Conservation (phyloP, 2,888 invertebrate genomes). For the Osmoderma eremita region DNA sequence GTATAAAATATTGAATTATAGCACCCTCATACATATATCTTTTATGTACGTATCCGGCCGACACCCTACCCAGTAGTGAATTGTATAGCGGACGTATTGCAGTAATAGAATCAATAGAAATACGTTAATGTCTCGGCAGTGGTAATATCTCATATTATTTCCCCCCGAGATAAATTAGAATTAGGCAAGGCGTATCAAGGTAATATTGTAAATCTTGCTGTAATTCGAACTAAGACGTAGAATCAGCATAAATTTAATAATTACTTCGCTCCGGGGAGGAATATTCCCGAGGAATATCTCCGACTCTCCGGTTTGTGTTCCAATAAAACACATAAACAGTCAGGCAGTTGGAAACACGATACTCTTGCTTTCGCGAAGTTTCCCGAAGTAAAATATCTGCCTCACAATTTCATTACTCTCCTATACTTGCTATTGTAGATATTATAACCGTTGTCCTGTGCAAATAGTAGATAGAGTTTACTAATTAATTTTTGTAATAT, state of each 20-base stretch:
- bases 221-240: constrained; percentile 67
- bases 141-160: constrained; percentile 59
- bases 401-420: constrained; percentile 8
- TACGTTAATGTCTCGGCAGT: constrained; percentile 52
- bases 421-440: not conserved
- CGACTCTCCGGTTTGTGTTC: constrained; percentile 32
- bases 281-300: constrained; percentile 39
- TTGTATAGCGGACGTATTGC: constrained; percentile 15
- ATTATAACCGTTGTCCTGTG: not conserved
- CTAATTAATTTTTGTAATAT: no score
- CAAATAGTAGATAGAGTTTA: no score
- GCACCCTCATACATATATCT: not conserved
- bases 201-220: constrained; percentile 66
- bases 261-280: constrained; percentile 55
- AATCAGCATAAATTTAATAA: constrained; percentile 68
- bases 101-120: constrained; percentile 46
- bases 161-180: constrained; percentile 63
- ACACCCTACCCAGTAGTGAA: not conserved
- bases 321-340: constrained; percentile 37
- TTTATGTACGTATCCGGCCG: not conserved
- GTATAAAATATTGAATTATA: no score
- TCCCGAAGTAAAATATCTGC: not conserved
- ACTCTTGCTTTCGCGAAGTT: constrained; percentile 15
- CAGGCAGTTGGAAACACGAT: constrained; percentile 31
- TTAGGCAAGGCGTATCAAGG: constrained; percentile 65